Percentiles rank a stretch among this genome's conserved stretches.
phyloP scores from a whole-genome alignment of 2,113 vertebrate genomes.

The Hiodon tergisus region DNA sequence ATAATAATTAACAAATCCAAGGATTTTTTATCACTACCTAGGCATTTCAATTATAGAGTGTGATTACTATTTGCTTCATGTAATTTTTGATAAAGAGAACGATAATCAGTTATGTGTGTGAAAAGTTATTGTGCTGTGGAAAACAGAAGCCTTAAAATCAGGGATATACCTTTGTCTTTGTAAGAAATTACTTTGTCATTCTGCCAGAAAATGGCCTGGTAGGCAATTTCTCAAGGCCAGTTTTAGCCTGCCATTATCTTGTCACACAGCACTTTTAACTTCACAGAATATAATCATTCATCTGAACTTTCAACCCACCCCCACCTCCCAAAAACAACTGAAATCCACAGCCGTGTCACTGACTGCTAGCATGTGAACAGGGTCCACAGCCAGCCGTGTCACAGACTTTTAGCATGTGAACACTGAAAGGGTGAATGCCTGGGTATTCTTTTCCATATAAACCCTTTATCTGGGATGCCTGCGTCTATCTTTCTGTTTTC shows the following conservation, averaged over 20 bases:
- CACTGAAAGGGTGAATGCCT: background rate
- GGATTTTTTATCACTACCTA: background rate
- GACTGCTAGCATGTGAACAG: too few species aligned
- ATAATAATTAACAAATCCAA: constrained; percentile 2
- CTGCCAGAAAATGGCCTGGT: background rate
- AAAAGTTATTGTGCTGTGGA: background rate
- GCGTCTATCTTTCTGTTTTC: background rate
- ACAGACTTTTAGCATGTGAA: too few species aligned
- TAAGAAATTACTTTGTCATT: background rate
- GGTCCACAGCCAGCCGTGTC: too few species aligned
- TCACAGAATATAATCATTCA: background rate
- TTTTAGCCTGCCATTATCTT: constrained; percentile 3
- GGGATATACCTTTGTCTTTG: background rate
- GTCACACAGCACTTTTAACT: background rate
- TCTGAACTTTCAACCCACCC: constrained; percentile 1
- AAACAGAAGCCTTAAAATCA: background rate
- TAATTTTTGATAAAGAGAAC: background rate
- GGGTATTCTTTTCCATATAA: background rate
- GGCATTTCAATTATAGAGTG: background rate
- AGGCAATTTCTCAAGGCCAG: background rate
- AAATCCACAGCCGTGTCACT: too few species aligned
- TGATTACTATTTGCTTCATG: background rate
- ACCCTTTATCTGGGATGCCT: background rate
- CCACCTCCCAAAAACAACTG: background rate
- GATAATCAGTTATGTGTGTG: background rate